Evolutionary conservation across 2,888 invertebrate genomes (phyloP).

Genomic region (Seira ritae): DNA sequence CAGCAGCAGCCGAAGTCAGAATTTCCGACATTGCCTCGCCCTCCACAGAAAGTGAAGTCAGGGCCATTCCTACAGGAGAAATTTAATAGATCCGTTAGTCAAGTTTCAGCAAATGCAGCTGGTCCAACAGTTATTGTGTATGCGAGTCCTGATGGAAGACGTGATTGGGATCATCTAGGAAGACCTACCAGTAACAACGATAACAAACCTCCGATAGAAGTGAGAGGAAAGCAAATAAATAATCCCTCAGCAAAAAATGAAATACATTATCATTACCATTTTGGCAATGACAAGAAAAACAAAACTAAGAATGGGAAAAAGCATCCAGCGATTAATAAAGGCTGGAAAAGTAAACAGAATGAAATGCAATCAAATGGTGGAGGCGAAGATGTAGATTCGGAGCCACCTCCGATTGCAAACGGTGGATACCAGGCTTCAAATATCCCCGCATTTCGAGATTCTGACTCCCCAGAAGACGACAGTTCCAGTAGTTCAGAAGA

Average conservation of each 20-base stretch:
- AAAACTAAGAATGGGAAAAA: too few species aligned
- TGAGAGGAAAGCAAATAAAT: background rate
- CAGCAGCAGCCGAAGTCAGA: background rate
- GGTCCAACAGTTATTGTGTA: constrained; percentile 70
- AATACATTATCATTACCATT: constrained; percentile 70
- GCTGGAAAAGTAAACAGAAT: background rate
- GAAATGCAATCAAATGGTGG: too few species aligned
- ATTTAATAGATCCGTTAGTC: constrained; percentile 33
- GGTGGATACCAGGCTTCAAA: too few species aligned
- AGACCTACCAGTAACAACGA: too few species aligned
- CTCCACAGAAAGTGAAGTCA: background rate
- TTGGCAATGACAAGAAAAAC: constrained; percentile 32
- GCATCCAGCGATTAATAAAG: too few species aligned
- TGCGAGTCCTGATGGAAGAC: constrained; percentile 54
- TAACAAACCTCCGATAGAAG: too few species aligned
- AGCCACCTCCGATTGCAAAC: too few species aligned
- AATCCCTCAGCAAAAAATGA: constrained; percentile 58
- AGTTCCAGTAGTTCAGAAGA: constrained; percentile 24
- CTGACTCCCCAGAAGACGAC: constrained; percentile 22
- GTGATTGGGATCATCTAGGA: too few species aligned
- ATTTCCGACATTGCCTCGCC: too few species aligned
- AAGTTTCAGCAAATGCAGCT: constrained; percentile 66
- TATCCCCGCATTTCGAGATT: background rate
- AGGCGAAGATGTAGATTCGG: too few species aligned
- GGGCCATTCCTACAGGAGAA: background rate